Conservation (phyloP, 2,797 vertebrate species). For the Lacerta agilis region DNA sequence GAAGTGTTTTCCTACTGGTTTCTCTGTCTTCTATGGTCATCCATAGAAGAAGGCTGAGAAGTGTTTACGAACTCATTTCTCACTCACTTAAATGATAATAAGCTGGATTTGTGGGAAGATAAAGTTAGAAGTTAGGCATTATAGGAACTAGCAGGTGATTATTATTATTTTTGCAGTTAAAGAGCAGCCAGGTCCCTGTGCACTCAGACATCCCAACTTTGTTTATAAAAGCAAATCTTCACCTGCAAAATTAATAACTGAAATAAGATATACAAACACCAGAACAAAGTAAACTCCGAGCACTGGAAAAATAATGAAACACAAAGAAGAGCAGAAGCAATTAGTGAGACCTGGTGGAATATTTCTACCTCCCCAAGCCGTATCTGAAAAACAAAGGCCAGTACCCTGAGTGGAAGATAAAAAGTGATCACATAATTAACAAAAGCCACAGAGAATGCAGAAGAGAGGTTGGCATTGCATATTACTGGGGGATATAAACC, state of each 20-base stretch:
- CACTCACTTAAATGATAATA: not conserved
- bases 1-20: too few species aligned
- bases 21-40: not conserved
- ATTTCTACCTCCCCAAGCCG: not conserved
- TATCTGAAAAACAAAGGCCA: slow-evolving; percentile 7
- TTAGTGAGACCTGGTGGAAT: slow-evolving; percentile 16
- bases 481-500: slow-evolving; percentile 7
- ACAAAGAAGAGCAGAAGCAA: not conserved
- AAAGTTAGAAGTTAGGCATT: not conserved
- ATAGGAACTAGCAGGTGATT: not conserved
- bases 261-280: not conserved
- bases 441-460: not conserved
- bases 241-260: slow-evolving; percentile 13
- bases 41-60: not conserved
- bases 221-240: slow-evolving; percentile 9
- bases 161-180: not conserved
- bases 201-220: not conserved
- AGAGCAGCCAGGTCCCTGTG: not conserved
- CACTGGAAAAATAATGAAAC: slow-evolving; percentile 9
- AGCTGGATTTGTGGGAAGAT: not conserved
- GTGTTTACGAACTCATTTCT: not conserved
- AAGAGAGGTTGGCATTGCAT: slow-evolving; percentile 3
- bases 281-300: slow-evolving; percentile 23
- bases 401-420: slow-evolving; percentile 6
- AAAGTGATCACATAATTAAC: slow-evolving; percentile 13